A percentile compares a stretch with the other conserved stretches of the same genome.
These are phyloP conservation scores for Dascyllus trimaculatus DNA, from an alignment of 2,113 vertebrate species.

Conservation along the genomic window DNA sequence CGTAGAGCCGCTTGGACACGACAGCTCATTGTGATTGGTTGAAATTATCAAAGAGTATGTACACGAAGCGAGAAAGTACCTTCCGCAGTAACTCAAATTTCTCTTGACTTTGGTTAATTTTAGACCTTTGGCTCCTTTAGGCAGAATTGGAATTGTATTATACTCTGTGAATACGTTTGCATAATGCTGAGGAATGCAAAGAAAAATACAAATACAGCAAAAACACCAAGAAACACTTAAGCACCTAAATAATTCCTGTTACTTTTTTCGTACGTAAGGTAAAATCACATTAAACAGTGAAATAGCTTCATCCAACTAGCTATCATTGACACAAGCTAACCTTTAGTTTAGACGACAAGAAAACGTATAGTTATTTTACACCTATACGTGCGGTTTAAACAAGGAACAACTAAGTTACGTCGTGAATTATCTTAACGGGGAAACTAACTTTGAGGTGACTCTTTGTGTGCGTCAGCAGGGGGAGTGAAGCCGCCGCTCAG, in stretches of 20 bases:
- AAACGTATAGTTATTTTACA: too few species aligned
- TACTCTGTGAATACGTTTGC: neutral
- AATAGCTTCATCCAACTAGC: neutral
- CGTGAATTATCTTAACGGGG: neutral
- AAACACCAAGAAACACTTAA: neutral
- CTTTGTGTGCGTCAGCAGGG: conserved; percentile 25
- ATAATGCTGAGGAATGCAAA: neutral
- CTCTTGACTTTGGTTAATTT: neutral
- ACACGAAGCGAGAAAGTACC: neutral
- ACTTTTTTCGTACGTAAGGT: neutral
- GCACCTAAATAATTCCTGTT: neutral
- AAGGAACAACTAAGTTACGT: neutral
- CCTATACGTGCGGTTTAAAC: neutral
- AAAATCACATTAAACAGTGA: neutral
- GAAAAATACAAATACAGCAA: rapidly evolving
- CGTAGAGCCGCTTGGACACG: conserved; percentile 82
- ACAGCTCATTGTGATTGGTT: conserved; percentile 84
- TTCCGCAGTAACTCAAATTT: neutral
- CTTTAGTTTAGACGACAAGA: too few species aligned
- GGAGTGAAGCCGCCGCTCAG: neutral
- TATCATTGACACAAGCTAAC: neutral
- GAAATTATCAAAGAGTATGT: neutral
- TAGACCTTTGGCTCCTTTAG: neutral
- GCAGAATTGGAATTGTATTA: neutral
- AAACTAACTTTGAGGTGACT: neutral